Base-by-base conservation (phyloP, 2,113 vertebrate species). In the Promerops cafer region DNA sequence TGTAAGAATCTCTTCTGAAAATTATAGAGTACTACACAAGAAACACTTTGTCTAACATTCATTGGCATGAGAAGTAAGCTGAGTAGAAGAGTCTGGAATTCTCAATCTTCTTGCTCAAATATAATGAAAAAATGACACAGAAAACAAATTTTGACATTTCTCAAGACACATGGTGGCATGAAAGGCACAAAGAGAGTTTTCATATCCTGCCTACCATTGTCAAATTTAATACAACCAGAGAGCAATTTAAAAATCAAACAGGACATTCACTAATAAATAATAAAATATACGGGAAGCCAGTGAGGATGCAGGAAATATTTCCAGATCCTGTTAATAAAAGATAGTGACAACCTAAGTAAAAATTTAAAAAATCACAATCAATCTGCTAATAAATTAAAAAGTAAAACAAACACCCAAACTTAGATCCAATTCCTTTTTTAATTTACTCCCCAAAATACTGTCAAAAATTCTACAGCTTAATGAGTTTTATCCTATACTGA, bases 21-120 rank as follows among this genome's bases (percentile, higher is more conserved):
- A 28, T 15, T 42, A 13, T 7, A 57, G 5, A 0, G 2, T n/a
- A 50, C 2, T 10, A 44, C 1, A 1, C 30, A 74, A 65, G 37
- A 87, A 76, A 60, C 1, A 24, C 42, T 44, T 61, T 79, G 5
- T 65, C 12, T 80, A 40, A 45, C 5, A 24, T 54, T 61, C 17
- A 61, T 3, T 74, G 52, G 5, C 37, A 83, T 10, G 12, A 77
- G 9, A 83, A 69, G 15, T 22, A 77, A 53, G 2, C 16, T 74
- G 21, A 14, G 11, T 50, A 69, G 16, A 74, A 60, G 1, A 14
- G 4, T 65, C 59, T 45, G 11, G 1, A 26, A 39, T 56, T 57
- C 31, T 87, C 18, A 53, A 3, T 83, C 22, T 84, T 89, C 33
- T 75, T 81, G 39, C 4, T 54, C 14, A 93, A 83, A 63, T 26